These are phyloP conservation scores for Enteromius argenteus DNA, from an alignment of 2,797 vertebrate genomes.

Conservation along the genomic window DNA sequence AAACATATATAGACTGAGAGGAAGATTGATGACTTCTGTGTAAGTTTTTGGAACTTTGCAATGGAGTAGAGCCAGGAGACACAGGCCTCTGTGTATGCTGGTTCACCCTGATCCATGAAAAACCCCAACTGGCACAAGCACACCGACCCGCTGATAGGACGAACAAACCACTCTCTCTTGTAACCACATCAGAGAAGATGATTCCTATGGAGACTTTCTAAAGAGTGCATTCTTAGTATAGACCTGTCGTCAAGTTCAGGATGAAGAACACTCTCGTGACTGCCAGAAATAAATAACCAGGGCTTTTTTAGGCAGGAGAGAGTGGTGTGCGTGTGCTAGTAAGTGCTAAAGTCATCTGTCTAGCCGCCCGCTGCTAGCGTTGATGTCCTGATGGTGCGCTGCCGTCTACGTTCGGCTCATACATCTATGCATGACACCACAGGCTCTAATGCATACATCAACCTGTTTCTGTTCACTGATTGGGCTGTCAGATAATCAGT, in stretches of 20 bases:
- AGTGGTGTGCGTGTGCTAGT: constrained; percentile 51
- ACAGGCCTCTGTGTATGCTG: constrained; percentile 13
- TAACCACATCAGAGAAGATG: constrained; percentile 65
- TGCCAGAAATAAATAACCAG: constrained; percentile 69
- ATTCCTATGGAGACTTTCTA: constrained; percentile 44
- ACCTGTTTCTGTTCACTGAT: constrained; percentile 63
- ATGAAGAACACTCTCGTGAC: constrained; percentile 62
- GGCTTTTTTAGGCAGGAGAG: constrained; percentile 30
- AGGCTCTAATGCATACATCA: constrained; percentile 41
- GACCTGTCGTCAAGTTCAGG: constrained; percentile 66
- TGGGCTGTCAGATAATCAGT: constrained; percentile 61
- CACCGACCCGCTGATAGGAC: constrained; percentile 52
- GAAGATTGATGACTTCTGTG: constrained; percentile 61
- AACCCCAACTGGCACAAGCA: not conserved
- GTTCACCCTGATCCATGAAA: constrained; percentile 53
- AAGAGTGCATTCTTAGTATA: constrained; percentile 50
- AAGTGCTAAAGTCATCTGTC: constrained; percentile 53
- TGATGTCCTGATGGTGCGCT: constrained; percentile 51
- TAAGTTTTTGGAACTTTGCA: constrained; percentile 56
- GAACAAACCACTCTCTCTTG: constrained; percentile 53
- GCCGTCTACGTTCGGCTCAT: constrained; percentile 33
- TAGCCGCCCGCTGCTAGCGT: constrained; percentile 43
- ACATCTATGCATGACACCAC: constrained; percentile 55
- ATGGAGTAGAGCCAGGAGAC: constrained; percentile 62
- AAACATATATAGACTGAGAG: constrained; percentile 18